Percentiles rank a stretch among this genome's conserved stretches.
These are phyloP conservation scores for Agrenia bidenticulata DNA, from an alignment of 2,888 invertebrate genomes.

Conservation along the genomic window DNA sequence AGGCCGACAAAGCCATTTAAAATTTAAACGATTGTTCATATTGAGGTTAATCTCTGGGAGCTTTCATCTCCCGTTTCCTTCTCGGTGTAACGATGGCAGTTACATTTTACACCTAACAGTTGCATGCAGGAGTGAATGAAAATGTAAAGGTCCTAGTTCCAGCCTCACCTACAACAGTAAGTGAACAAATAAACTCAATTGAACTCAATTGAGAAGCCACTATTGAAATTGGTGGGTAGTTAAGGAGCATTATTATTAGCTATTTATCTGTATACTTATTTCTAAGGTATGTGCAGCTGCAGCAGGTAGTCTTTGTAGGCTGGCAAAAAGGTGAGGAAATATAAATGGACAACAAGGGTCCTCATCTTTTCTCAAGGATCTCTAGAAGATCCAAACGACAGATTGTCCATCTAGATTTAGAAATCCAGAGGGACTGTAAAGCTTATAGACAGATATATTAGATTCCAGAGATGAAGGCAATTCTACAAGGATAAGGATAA, in stretches of 20 bases:
- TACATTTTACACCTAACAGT: no score
- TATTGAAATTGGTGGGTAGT: constrained; percentile 1
- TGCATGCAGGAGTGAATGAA: no score
- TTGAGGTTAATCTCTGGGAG: constrained; percentile 11
- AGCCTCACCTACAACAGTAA: no score
- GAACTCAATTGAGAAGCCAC: no score
- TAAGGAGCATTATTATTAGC: constrained; percentile 12
- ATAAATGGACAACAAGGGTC: constrained; percentile 12
- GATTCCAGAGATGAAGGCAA: no score
- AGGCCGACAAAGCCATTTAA: constrained; percentile 17
- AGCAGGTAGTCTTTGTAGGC: neutral
- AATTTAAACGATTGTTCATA: constrained; percentile 12
- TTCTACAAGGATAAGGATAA: no score
- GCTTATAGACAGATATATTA: no score
- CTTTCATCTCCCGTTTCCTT: constrained; percentile 4
- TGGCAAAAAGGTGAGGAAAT: constrained; percentile 8
- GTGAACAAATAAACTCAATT: no score
- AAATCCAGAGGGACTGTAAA: neutral
- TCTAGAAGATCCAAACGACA: neutral
- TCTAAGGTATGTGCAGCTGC: constrained; percentile 10
- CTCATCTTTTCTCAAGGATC: constrained; percentile 9
- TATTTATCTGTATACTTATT: neutral
- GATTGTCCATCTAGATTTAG: neutral
- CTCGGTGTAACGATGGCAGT: no score
- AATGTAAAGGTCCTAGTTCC: no score